Base-by-base conservation (phyloP, 30 jellyfish, hydroid and myxozoan genomes). In the Cassiopea xamachana region DNA sequence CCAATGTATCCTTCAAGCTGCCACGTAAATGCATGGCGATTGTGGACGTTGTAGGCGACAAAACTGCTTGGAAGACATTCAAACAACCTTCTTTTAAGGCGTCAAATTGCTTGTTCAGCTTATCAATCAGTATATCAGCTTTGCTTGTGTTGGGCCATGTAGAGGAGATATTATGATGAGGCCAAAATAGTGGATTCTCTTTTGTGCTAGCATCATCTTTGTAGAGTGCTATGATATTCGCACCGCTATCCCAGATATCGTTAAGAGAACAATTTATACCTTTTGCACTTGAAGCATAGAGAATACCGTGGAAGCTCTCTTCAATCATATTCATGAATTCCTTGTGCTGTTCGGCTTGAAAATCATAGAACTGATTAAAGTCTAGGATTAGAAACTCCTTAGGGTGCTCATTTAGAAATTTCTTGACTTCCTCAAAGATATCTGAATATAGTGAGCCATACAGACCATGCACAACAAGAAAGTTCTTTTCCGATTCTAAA, bases 61-160 rank as follows among this genome's bases (percentile, higher is more conserved):
- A 69, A n/a, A 94, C 85, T 15, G 97, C 95, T 68, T 94, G 98
- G 69, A 83, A 94, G 1, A 94, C 93, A 74, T 94, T 94, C 73
- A 76, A 88, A 44, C 88, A 79, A 50, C 77, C 96, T 10, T 73
- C 60, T 44, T 48, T 90, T 73, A 94, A 47, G 60, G 85, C 67
- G 39, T 48, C 83, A 69, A 94, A 94, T 60, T 97, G 69, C 46
- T 81, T 60, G 71, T 94, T 78, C 64, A 94, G 60, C 18, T 69
- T 80, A 55, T 51, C 75, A 19, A 85, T 18, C 50, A 94, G 92
- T 16, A 73, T 60, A 43, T 77, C 60, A 18, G 62, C 75, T 15
- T 69, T 59, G 3, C 87, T 70, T 2, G 98, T 94, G 72, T 94
- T 67, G 1, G 90, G 90, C 98, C 98, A 94, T 0, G 98, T 97